Base-by-base conservation (phyloP, 2,888 invertebrate genomes). In the Phalangium opilio region DNA sequence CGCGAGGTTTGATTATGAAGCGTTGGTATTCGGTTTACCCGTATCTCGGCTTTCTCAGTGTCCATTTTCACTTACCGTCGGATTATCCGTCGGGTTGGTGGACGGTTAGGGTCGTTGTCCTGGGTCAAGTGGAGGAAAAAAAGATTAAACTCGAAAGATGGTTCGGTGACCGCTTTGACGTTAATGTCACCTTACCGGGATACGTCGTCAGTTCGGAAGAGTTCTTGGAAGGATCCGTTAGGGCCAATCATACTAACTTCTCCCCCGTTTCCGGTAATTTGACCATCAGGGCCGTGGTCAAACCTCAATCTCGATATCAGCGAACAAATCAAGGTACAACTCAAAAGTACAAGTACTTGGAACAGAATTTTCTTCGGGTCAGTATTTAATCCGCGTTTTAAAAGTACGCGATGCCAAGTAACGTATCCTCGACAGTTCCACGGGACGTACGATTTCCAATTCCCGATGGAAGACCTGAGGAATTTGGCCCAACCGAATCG, bases 61-160 rank as follows among this genome's bases (percentile, higher is more conserved):
- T 91, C 54, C 78, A 80, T 44, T 93, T 93, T 68, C 80, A 79
- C 60, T 70, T 95, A 46, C 83, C 90, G 0, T 86, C 89, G 66
- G 89, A 90, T 64, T 89, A 90, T 0, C 75, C 81, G 33, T 90
- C 79, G 64, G 95, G 93, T 3, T 81, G 84, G 63, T 95, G 93
- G 91, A 78, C 76, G 41, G 81, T 95, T 55, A 75, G 81, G 50
- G 82, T 91, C 1, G 76, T 83, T 55, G 91, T 90, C 0, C 81
- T 86, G 62, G 49, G 49, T 3, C 56, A 57, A 20, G 47, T 45
- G 3, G 55, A 58, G 39, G 54, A 56, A 44, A 52, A 52, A 35
- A 33, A 32, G 20, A 50, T 58, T 5, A 43, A 56, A 8, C 35
- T 58, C 8, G 57, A 58, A 41, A 35, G 56, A n/a, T 57, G 56